These are phyloP conservation scores for Stercorarius parasiticus DNA, from an alignment of 2,113 vertebrate species.

Conservation along the genomic window DNA sequence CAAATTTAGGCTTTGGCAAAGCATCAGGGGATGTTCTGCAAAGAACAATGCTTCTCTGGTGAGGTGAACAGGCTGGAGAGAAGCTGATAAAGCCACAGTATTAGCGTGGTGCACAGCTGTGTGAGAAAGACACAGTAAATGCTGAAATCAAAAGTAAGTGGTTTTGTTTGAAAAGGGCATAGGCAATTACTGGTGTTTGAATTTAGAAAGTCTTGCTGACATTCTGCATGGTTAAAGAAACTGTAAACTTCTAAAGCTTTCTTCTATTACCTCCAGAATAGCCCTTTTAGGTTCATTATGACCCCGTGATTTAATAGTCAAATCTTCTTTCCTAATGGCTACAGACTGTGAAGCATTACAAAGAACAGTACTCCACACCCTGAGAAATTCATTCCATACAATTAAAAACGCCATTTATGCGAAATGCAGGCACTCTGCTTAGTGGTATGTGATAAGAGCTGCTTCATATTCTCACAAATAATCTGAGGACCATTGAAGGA, in stretches of 20 bases:
- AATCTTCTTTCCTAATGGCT: neutral
- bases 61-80: conserved; percentile 44
- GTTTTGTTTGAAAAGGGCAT: conserved; percentile 9
- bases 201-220: conserved; percentile 5
- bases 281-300: neutral
- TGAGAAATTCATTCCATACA: neutral
- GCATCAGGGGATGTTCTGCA: neutral
- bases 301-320: neutral
- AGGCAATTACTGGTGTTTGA: neutral
- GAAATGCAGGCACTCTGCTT: neutral
- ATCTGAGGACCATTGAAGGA: neutral
- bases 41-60: conserved; percentile 43
- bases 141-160: neutral
- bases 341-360: neutral
- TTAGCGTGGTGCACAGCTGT: conserved; percentile 2
- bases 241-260: neutral
- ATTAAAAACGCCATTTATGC: neutral
- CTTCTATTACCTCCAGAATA: neutral
- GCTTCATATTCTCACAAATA: neutral
- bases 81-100: conserved; percentile 29
- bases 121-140: neutral
- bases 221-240: neutral
- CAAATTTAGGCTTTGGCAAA: conserved; percentile 34
- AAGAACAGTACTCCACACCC: neutral
- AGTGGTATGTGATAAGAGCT: neutral